Conservation (phyloP, 2,797 vertebrate species). For the Myotis pilosus region DNA sequence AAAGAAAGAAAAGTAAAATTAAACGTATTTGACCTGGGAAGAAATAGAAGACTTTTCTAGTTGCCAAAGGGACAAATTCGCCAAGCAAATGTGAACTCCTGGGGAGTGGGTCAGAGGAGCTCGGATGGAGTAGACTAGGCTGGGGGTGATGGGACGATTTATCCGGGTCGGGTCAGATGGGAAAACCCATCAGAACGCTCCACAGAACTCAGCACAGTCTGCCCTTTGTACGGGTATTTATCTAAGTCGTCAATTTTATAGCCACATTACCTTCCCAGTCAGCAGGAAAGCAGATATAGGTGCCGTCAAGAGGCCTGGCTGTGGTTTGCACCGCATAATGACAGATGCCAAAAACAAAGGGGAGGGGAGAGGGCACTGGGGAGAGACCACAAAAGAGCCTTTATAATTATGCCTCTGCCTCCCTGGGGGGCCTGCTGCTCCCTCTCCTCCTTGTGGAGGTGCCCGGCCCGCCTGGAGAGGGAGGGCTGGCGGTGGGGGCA, state of each 20-base stretch:
- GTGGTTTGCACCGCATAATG: slow-evolving; percentile 58
- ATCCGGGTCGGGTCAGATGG: neutral
- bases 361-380: slow-evolving; percentile 22
- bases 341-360: slow-evolving; percentile 66
- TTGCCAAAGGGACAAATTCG: slow-evolving; percentile 8
- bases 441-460: neutral
- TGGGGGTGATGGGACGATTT: neutral
- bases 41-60: slow-evolving; percentile 22
- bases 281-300: slow-evolving; percentile 60
- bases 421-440: neutral
- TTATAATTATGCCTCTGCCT: slow-evolving; percentile 67
- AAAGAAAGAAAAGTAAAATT: neutral
- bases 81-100: neutral
- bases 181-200: neutral
- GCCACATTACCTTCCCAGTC: slow-evolving; percentile 57
- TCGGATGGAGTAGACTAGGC: neutral
- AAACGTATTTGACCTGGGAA: slow-evolving; percentile 34
- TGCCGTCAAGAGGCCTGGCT: slow-evolving; percentile 52
- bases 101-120: neutral
- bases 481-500: neutral
- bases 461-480: neutral
- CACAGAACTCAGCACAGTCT: slow-evolving; percentile 34
- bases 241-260: slow-evolving; percentile 63
- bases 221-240: slow-evolving; percentile 56
- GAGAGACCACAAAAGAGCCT: slow-evolving; percentile 74